These are phyloP conservation scores for Emys orbicularis DNA, from an alignment of 2,797 vertebrate genomes.

Conservation along the genomic window DNA sequence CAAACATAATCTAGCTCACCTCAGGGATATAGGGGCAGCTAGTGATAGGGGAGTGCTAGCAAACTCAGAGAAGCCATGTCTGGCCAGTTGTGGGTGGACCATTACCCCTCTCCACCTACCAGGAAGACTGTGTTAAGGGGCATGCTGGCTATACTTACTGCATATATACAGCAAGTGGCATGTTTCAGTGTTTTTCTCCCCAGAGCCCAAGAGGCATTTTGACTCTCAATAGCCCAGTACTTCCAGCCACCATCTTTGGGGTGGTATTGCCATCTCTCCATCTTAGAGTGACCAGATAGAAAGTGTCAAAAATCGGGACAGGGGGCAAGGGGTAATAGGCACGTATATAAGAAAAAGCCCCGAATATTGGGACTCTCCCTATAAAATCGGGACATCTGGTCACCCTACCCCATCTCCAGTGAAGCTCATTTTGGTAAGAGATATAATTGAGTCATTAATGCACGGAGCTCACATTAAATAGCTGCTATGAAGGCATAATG, in stretches of 20 bases:
- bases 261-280: background rate
- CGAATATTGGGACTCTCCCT: too few species aligned
- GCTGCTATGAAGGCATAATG: background rate
- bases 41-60: background rate
- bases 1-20: background rate
- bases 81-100: background rate
- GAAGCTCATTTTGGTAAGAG: background rate
- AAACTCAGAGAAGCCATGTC: background rate
- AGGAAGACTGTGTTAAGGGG: background rate
- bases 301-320: too few species aligned
- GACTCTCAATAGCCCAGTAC: background rate
- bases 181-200: background rate
- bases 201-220: background rate
- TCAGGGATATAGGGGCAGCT: background rate
- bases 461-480: background rate
- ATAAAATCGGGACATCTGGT: too few species aligned
- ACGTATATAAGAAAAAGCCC: too few species aligned
- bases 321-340: too few species aligned
- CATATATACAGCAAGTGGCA: rapidly evolving
- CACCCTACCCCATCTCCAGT: background rate
- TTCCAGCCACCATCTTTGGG: background rate
- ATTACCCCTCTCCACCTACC: background rate
- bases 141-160: background rate
- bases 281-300: too few species aligned
- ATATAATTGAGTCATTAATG: background rate